Base-by-base conservation (phyloP, 2,797 vertebrate genomes). In the Sciurus carolinensis region DNA sequence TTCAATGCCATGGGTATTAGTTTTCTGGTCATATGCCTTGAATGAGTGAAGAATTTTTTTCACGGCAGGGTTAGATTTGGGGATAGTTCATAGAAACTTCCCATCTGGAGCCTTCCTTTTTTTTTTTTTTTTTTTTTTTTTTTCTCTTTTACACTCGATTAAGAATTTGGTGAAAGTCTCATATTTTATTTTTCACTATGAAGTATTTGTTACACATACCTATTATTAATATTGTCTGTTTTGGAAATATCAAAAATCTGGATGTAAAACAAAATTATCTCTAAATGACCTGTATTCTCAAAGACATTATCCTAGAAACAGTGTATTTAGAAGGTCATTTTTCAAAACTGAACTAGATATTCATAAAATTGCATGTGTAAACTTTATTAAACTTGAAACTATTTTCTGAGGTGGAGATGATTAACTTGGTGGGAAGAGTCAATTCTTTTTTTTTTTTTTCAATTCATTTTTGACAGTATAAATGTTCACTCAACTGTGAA, bases 391-490 rank as follows among this genome's bases (percentile, higher is more conserved):
- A 91, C 57, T 87, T 92, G 42, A 93, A 87, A 28, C 42, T 91
- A 0, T 89, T 96, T 87, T 44, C 47, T 81, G 11, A 83, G 77
- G 54, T 95, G 52, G 82, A 95, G 64, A 81, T 82, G 64, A 69
- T 69, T 79, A 95, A 85, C 7, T 69, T 95, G 47, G 24, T n/a
- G 54, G 10, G 64, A 72, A 80, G 54, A 7, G 66, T 87, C 26
- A 73, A 24, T 94, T 94, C 30, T 42, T 88, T 81, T 97, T 79
- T 91, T 39, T 39, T 39, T 39, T 39, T 39, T 4, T 39, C 39
- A 39, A 24, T 94, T 94, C 30, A 50, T 88, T 81, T 97, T 79
- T 91, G 47, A 82, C 59, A 83, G 13, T 80, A 73, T 91, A 90
- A 87, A 88, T 86, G 92, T 85, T 82, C 95, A 80, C 44, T 91